Evolutionary conservation across 2,888 invertebrate genomes (phyloP).

Genomic region (Artemia sinica): DNA sequence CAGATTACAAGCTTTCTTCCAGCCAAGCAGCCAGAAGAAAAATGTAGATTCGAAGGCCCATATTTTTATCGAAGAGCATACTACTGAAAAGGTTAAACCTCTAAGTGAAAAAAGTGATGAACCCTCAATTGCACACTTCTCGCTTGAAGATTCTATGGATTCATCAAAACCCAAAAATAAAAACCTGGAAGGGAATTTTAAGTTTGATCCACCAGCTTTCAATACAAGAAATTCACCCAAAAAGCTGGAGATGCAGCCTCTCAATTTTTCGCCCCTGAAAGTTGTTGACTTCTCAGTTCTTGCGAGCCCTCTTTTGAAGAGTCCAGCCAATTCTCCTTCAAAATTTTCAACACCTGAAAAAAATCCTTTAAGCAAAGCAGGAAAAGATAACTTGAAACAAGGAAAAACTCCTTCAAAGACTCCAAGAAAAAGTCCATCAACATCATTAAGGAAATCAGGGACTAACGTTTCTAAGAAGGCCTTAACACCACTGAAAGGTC

Average conservation of each 20-base stretch:
- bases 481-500: background rate
- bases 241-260: background rate
- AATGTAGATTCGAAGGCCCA: no score
- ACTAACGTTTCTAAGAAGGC: no score
- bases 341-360: no score
- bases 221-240: background rate
- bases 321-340: no score
- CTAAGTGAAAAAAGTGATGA: no score
- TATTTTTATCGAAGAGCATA: no score
- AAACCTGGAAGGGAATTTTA: background rate
- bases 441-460: background rate
- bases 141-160: background rate
- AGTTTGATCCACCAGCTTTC: background rate
- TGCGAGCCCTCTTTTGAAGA: no score
- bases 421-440: background rate
- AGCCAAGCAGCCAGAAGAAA: background rate
- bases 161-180: background rate
- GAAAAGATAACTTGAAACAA: background rate
- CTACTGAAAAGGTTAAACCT: no score
- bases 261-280: background rate
- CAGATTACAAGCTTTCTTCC: background rate
- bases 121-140: no score
- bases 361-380: background rate
- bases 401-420: constrained; percentile 7
- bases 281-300: background rate